These are phyloP conservation scores for Actenoides lindsayi DNA, from an alignment of 2,113 vertebrate genomes.

Conservation along the genomic window DNA sequence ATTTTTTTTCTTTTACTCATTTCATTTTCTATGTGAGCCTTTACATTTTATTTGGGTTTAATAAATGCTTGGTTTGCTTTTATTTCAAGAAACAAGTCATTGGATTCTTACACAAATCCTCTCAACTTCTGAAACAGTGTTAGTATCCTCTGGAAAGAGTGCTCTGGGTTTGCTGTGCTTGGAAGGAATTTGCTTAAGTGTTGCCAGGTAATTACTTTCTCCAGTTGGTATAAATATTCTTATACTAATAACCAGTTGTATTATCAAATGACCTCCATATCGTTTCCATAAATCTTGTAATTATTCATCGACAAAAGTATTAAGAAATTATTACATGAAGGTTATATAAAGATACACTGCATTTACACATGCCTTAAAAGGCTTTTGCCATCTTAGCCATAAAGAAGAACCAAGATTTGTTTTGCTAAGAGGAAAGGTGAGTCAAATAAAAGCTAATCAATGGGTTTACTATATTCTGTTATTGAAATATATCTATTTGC, in stretches of 20 bases:
- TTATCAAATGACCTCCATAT: conserved; percentile 39
- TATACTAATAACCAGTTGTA: conserved; percentile 4
- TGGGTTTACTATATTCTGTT: not conserved
- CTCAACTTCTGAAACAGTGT: not conserved
- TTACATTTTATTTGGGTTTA: not conserved
- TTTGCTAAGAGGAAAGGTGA: not conserved
- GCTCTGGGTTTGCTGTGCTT: not conserved
- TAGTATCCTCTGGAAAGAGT: not conserved
- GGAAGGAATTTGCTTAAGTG: conserved; percentile 5
- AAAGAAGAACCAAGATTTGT: conserved; percentile 11
- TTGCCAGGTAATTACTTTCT: conserved; percentile 61
- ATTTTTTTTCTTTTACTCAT: not conserved
- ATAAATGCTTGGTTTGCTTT: not conserved
- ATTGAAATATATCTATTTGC: not conserved
- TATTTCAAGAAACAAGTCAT: not conserved
- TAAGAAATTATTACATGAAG: conserved; percentile 59
- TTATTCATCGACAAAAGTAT: conserved; percentile 6
- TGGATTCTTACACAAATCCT: not conserved
- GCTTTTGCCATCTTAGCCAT: not conserved
- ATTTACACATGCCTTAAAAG: conserved; percentile 38
- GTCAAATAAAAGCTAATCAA: conserved; percentile 31
- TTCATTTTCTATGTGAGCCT: not conserved
- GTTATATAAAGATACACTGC: conserved; percentile 31
- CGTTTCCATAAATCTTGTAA: conserved; percentile 27
- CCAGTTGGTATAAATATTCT: conserved; percentile 8